Conservation (phyloP, 2,888 invertebrate genomes). For the Netelia fuscicornis region DNA sequence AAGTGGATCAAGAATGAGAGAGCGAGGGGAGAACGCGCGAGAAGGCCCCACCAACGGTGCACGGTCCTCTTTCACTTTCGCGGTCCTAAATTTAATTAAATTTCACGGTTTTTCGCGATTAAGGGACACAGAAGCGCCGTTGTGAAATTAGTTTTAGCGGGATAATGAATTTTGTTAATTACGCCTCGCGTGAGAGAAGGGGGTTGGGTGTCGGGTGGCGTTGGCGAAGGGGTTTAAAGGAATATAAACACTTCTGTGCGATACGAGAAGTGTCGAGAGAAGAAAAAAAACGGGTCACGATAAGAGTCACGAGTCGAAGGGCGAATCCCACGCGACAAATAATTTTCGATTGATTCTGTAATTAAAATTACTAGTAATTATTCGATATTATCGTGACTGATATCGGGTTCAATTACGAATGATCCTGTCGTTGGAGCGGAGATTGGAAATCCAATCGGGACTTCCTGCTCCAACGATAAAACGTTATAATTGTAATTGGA, state of each 20-base stretch:
- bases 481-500: too few relatives aligned
- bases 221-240: neutral
- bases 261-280: neutral
- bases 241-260: conserved; percentile 29
- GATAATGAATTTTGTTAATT: conserved; percentile 84
- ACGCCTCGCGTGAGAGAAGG: conserved; percentile 74
- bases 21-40: conserved; percentile 20
- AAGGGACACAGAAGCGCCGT: conserved; percentile 80
- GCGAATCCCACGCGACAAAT: too few relatives aligned
- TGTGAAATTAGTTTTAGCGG: conserved; percentile 83
- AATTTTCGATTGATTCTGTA: neutral
- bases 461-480: too few relatives aligned
- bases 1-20: conserved; percentile 30
- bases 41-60: conserved; percentile 40
- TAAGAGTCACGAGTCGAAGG: neutral
- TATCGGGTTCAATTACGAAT: too few relatives aligned
- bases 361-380: neutral
- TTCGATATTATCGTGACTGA: neutral
- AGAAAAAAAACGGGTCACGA: neutral
- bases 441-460: too few relatives aligned
- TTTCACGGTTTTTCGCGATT: conserved; percentile 85
- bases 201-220: conserved; percentile 3
- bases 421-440: too few relatives aligned
- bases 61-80: conserved; percentile 80
- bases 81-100: conserved; percentile 85